A percentile compares a stretch with the other conserved stretches of the same genome.
These are phyloP conservation scores for Apantesis nais DNA, from an alignment of 2,888 invertebrate species.

Conservation along the genomic window DNA sequence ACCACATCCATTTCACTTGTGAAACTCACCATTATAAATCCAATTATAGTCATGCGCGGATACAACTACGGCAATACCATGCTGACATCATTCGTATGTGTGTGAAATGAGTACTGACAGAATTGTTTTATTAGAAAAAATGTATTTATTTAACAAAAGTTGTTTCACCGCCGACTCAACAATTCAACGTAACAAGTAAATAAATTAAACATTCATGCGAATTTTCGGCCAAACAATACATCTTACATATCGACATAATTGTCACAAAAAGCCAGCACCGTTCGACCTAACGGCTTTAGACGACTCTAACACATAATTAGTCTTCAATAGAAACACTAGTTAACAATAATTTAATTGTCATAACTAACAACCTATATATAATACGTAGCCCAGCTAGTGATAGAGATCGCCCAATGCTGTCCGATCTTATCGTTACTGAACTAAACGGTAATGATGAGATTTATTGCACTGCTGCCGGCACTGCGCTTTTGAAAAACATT, in stretches of 20 bases:
- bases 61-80: constrained; percentile 80
- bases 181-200: constrained; percentile 80
- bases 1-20: constrained; percentile 83
- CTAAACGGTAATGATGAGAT: constrained; percentile 52
- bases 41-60: constrained; percentile 81
- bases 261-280: constrained; percentile 75
- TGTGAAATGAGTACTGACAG: constrained; percentile 76
- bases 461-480: constrained; percentile 64
- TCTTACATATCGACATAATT: constrained; percentile 74
- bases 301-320: constrained; percentile 48
- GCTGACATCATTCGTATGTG: constrained; percentile 83
- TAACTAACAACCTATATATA: constrained; percentile 33
- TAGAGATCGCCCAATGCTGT: constrained; percentile 51
- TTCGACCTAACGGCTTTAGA: constrained; percentile 56
- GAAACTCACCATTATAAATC: constrained; percentile 82
- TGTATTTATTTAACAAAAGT: constrained; percentile 84
- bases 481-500: constrained; percentile 59
- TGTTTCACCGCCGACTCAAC: constrained; percentile 80
- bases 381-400: constrained; percentile 29
- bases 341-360: constrained; percentile 36
- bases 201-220: constrained; percentile 80
- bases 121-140: constrained; percentile 75
- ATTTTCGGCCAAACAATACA: constrained; percentile 79
- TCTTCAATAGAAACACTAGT: constrained; percentile 44
- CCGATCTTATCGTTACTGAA: constrained; percentile 53